A percentile compares a stretch with the other conserved stretches of the same genome.
Conservation (phyloP, 2,113 vertebrate species). For the Pituophis catenifer region DNA sequence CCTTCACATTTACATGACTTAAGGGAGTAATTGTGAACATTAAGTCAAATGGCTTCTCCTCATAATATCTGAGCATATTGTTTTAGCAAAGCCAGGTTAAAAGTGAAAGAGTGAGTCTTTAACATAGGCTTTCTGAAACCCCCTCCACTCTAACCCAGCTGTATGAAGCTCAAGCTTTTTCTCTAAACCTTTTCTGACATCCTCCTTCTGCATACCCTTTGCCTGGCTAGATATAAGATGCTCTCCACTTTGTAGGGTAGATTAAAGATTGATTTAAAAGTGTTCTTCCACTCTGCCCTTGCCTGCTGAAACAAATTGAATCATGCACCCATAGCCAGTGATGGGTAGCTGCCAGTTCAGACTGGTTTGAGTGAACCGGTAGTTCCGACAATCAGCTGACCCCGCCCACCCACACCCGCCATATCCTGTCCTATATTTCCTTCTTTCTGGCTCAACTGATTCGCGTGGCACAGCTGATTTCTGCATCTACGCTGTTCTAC, state of each 20-base stretch:
- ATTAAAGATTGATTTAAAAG: background rate
- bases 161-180: background rate
- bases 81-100: background rate
- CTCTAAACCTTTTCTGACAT: background rate
- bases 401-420: too few species aligned
- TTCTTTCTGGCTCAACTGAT: too few species aligned
- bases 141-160: background rate
- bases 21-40: background rate
- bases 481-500: too few species aligned
- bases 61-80: background rate
- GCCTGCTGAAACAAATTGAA: background rate
- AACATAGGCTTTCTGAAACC: background rate
- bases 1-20: background rate
- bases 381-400: too few species aligned
- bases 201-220: background rate
- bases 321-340: background rate
- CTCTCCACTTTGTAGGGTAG: background rate
- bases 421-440: too few species aligned
- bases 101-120: background rate
- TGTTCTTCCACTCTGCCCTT: background rate
- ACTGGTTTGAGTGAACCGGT: too few species aligned
- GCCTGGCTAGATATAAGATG: background rate
- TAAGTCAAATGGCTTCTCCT: background rate
- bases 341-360: too few species aligned
- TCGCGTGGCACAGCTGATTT: too few species aligned